Conservation (phyloP, 2,113 vertebrate genomes). For the Apodemus sylvaticus region DNA sequence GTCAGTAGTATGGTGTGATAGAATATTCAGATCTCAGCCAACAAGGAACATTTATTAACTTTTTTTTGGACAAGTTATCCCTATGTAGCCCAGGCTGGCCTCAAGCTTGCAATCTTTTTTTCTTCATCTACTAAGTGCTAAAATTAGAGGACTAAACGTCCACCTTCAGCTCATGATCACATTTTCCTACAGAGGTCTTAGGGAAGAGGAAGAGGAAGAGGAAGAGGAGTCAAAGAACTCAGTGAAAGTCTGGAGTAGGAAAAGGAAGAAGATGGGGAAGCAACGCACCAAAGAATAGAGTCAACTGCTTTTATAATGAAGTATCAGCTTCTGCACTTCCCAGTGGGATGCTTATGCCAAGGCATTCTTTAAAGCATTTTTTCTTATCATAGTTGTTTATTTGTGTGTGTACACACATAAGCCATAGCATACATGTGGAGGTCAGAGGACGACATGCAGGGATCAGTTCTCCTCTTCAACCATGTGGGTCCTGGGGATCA, state of each 20-base stretch:
- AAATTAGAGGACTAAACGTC: not conserved
- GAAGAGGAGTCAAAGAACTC: not conserved
- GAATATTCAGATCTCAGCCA: not conserved
- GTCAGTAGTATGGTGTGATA: accelerated
- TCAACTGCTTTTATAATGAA: not conserved
- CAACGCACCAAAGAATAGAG: not conserved
- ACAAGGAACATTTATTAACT: not conserved
- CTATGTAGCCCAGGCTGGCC: not conserved
- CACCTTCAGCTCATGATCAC: not conserved
- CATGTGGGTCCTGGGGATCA: not conserved
- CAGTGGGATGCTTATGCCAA: not conserved
- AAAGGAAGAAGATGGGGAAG: not conserved
- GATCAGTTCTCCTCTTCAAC: not conserved
- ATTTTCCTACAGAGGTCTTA: not conserved
- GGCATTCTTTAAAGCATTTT: not conserved
- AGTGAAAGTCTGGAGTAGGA: not conserved
- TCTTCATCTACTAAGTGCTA: not conserved
- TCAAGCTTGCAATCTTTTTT: not conserved
- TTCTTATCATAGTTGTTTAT: not conserved
- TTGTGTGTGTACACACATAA: not conserved
- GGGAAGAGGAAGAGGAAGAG: not conserved
- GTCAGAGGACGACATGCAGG: not conserved
- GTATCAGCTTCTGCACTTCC: not conserved
- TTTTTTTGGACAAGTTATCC: not conserved
- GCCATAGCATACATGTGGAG: not conserved